These are phyloP conservation scores for Megaceryle maxima DNA, from an alignment of 2,113 vertebrate species.

Conservation along the genomic window DNA sequence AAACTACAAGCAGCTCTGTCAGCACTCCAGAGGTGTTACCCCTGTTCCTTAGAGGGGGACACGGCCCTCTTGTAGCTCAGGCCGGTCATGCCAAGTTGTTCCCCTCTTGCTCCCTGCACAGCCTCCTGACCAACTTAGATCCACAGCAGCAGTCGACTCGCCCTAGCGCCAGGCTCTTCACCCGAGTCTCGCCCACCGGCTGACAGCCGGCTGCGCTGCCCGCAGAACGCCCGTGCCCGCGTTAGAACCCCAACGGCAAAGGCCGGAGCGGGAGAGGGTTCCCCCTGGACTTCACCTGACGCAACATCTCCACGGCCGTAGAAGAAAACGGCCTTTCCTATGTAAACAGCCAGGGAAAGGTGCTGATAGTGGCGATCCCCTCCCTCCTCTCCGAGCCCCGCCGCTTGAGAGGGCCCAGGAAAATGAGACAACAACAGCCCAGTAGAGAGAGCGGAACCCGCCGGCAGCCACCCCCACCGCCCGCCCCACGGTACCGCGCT, in stretches of 20 bases:
- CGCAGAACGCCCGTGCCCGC: not conserved
- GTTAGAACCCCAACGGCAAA: fast-evolving
- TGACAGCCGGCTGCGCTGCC: fast-evolving
- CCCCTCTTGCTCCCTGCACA: fast-evolving
- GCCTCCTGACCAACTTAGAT: not conserved
- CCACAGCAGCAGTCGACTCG: fast-evolving
- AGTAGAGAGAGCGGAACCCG: too few species aligned
- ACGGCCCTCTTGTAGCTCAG: fast-evolving
- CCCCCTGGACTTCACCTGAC: fast-evolving
- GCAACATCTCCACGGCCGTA: not conserved
- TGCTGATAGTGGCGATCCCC: fast-evolving
- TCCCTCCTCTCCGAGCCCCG: too few species aligned
- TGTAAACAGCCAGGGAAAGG: too few species aligned
- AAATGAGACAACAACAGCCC: too few species aligned
- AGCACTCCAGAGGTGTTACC: fast-evolving
- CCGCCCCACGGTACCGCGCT: too few species aligned
- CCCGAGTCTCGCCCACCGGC: not conserved
- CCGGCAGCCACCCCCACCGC: too few species aligned
- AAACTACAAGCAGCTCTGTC: fast-evolving
- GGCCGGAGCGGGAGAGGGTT: too few species aligned
- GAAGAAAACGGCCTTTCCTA: too few species aligned
- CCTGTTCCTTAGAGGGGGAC: fast-evolving
- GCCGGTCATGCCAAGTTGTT: fast-evolving
- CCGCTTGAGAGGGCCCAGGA: too few species aligned
- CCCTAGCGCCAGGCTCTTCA: too few species aligned